Percentiles rank a stretch among this genome's conserved stretches.
Evolutionary conservation across 2,797 vertebrate genomes (phyloP).

Genomic region (Sebastiscus tertius): DNA sequence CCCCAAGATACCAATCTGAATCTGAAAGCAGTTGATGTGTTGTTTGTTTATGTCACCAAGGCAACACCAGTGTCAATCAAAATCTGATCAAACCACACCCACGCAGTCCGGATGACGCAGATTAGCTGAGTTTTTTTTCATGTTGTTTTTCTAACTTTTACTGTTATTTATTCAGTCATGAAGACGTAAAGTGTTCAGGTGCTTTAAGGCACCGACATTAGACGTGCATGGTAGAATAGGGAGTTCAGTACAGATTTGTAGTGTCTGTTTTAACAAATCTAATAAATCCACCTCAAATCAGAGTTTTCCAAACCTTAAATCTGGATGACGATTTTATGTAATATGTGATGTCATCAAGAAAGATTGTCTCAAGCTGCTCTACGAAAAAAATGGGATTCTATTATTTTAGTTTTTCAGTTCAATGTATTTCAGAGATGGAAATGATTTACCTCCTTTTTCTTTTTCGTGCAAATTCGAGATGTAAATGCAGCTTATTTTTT

Average conservation of each 20-base stretch:
- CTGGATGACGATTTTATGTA: not conserved
- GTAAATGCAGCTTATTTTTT: not conserved
- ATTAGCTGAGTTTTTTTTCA: not conserved
- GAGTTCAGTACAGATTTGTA: not conserved
- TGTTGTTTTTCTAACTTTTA: not conserved
- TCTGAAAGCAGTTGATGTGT: slow-evolving; percentile 1
- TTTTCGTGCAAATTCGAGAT: not conserved
- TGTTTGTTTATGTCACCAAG: slow-evolving; percentile 24
- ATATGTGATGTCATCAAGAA: not conserved
- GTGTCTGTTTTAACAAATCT: not conserved
- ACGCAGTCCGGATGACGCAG: not conserved
- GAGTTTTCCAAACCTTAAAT: not conserved
- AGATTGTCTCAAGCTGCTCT: not conserved
- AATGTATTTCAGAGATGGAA: not conserved
- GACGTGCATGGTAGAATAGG: not conserved
- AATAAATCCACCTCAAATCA: not conserved
- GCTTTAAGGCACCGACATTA: not conserved
- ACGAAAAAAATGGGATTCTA: not conserved
- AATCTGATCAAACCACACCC: slow-evolving; percentile 10
- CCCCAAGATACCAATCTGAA: not conserved
- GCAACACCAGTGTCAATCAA: not conserved
- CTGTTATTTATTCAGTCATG: not conserved
- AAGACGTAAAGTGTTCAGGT: not conserved
- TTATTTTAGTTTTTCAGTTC: not conserved
- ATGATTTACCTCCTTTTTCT: not conserved